Conservation (phyloP, 2,888 invertebrate genomes). For the Palloptera scutellata region DNA sequence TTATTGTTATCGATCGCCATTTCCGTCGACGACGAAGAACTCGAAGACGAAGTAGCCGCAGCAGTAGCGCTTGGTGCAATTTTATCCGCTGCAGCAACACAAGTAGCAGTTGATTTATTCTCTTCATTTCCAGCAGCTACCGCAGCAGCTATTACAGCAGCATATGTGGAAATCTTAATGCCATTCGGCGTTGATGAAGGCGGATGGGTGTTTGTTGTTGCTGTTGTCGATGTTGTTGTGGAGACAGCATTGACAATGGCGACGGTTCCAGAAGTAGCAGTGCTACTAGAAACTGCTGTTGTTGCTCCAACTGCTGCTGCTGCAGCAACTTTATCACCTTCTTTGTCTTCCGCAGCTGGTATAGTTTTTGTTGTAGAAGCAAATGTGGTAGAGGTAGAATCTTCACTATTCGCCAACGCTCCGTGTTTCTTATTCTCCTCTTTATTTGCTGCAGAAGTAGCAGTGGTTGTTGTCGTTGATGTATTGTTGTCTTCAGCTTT, state of each 20-base stretch:
- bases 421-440: conserved; percentile 27
- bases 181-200: conserved; percentile 43
- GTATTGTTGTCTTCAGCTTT: conserved; percentile 36
- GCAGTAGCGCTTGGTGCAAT: conserved; percentile 7
- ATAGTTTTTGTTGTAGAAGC: conserved; percentile 33
- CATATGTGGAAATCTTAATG: conserved; percentile 41
- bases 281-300: conserved; percentile 13
- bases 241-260: background rate
- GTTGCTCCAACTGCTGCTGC: conserved; percentile 25
- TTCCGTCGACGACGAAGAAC: conserved; percentile 26
- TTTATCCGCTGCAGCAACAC: conserved; percentile 4
- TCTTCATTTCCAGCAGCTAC: conserved; percentile 34
- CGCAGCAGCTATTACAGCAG: conserved; percentile 38
- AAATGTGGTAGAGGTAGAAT: conserved; percentile 38
- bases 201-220: conserved; percentile 38
- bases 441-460: conserved; percentile 28
- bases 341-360: conserved; percentile 15
- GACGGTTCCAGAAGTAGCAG: conserved; percentile 4
- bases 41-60: conserved; percentile 16
- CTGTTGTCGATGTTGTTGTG: conserved; percentile 28
- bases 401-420: conserved; percentile 32
- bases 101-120: conserved; percentile 29
- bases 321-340: conserved; percentile 2
- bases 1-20: conserved; percentile 25
- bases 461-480: conserved; percentile 32